A percentile compares a stretch with the other conserved stretches of the same genome.
phyloP scores from a whole-genome alignment of 2,797 vertebrate genomes.

The Myotis pilosus region DNA sequence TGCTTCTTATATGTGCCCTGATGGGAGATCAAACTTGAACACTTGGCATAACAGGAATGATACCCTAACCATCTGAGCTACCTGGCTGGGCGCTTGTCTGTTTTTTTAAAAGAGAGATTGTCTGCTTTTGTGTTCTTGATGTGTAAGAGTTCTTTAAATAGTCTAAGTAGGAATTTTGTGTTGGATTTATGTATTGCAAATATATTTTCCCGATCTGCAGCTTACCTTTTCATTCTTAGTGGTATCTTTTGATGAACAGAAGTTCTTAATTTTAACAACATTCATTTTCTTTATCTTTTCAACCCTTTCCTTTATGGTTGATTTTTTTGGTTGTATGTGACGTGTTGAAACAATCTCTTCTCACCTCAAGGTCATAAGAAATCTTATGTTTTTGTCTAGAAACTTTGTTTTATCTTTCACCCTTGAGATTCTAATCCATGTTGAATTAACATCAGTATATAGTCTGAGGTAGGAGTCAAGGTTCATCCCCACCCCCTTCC shows the following conservation, averaged over 20 bases:
- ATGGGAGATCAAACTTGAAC: not conserved
- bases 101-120: not conserved
- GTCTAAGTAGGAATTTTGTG: not conserved
- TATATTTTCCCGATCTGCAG: not conserved
- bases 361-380: not conserved
- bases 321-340: not conserved
- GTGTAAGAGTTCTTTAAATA: not conserved
- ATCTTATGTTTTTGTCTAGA: not conserved
- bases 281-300: conserved; percentile 18
- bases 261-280: not conserved
- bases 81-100: not conserved
- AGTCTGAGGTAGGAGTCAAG: not conserved
- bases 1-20: not conserved
- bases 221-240: not conserved
- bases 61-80: not conserved
- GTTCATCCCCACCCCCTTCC: not conserved
- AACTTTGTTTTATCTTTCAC: not conserved
- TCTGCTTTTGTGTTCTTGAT: not conserved
- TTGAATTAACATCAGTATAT: not conserved
- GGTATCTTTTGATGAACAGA: not conserved
- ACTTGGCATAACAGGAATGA: not conserved
- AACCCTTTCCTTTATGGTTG: not conserved
- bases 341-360: not conserved
- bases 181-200: not conserved
- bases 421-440: not conserved